These are phyloP conservation scores for Galbula dea DNA, from an alignment of 2,113 vertebrate genomes.

Conservation along the genomic window DNA sequence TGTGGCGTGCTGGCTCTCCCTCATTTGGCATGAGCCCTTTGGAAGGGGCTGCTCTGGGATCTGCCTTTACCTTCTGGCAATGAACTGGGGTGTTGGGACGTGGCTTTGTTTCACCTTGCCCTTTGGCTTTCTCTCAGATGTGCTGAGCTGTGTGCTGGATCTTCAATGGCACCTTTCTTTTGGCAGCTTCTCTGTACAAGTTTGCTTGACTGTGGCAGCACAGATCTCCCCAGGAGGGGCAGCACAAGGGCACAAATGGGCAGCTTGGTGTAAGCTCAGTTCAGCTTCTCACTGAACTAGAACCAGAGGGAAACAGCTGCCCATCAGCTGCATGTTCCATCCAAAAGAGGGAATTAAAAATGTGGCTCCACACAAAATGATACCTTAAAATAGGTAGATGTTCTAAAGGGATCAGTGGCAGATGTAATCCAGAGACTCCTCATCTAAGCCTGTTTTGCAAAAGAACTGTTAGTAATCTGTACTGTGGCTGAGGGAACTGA, in stretches of 20 bases:
- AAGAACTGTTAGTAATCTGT: background rate
- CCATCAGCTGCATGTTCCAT: background rate
- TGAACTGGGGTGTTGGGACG: rapidly evolving
- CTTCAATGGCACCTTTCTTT: background rate
- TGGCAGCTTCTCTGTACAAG: background rate
- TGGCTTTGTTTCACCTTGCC: background rate
- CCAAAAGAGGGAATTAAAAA: background rate
- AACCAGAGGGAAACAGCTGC: background rate
- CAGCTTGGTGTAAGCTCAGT: background rate
- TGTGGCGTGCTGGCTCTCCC: background rate
- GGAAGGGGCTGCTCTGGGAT: background rate
- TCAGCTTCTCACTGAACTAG: background rate
- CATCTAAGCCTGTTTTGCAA: background rate
- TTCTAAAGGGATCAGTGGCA: background rate
- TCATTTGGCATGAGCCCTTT: rapidly evolving
- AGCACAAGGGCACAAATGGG: rapidly evolving
- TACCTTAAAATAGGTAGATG: background rate
- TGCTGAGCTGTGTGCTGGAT: rapidly evolving
- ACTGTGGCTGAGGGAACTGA: background rate
- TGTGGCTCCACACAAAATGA: rapidly evolving
- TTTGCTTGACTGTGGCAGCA: background rate
- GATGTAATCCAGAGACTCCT: background rate
- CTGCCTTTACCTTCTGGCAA: rapidly evolving
- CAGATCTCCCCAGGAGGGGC: rapidly evolving
- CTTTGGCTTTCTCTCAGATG: background rate